These are phyloP conservation scores for Drosophila grimshawi DNA, from an alignment of 1,140 invertebrate genomes.

Conservation along the genomic window DNA sequence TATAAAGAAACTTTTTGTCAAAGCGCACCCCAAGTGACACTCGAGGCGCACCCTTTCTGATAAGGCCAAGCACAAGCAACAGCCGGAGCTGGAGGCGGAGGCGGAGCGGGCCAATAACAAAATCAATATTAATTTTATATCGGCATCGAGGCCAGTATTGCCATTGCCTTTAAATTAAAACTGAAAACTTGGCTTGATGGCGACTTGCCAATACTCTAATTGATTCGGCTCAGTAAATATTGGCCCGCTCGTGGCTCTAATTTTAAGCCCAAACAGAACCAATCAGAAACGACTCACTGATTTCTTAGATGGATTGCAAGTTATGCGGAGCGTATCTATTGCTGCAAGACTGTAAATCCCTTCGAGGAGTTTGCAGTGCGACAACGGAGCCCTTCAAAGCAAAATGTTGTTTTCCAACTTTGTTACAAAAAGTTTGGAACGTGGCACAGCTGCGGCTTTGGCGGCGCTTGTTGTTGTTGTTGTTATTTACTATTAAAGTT, in stretches of 20 bases:
- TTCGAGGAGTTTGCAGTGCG: conserved; percentile 10
- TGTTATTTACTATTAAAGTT: conserved; percentile 81
- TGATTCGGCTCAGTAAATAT: not conserved
- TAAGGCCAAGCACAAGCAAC: conserved; percentile 35
- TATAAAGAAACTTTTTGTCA: conserved; percentile 75
- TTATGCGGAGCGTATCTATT: not conserved
- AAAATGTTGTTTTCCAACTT: conserved; percentile 39
- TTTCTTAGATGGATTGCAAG: not conserved
- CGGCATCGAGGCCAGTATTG: conserved; percentile 2
- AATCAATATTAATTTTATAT: conserved; percentile 72
- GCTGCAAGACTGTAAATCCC: not conserved
- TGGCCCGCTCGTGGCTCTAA: not conserved
- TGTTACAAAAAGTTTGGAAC: conserved; percentile 51
- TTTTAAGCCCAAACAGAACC: not conserved
- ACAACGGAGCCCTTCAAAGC: conserved; percentile 12
- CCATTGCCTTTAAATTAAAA: conserved; percentile 32
- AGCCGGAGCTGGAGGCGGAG: conserved; percentile 9
- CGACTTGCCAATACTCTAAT: conserved; percentile 24
- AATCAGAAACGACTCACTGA: not conserved
- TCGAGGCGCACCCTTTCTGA: conserved; percentile 66
- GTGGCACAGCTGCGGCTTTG: conserved; percentile 58
- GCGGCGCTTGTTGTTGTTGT: conserved; percentile 70
- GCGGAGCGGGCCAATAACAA: conserved; percentile 53
- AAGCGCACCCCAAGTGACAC: conserved; percentile 71
- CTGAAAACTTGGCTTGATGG: not conserved